Percentiles rank a stretch among this genome's conserved stretches.
These are phyloP conservation scores for Clarias gariepinus DNA, from an alignment of 2,113 vertebrate genomes.

Conservation along the genomic window DNA sequence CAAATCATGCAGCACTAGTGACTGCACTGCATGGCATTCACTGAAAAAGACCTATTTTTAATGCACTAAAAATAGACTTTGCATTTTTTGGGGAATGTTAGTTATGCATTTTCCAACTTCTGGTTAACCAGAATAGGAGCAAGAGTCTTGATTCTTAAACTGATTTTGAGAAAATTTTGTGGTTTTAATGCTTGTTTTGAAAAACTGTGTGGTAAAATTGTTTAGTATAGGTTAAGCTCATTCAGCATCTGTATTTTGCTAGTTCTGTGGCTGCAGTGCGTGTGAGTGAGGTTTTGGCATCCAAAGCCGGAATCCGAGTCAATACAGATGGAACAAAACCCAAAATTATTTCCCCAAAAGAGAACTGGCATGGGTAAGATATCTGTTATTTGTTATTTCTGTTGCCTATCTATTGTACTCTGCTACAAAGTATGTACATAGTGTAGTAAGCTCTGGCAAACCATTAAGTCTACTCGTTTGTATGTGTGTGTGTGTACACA, in stretches of 20 bases:
- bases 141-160: not conserved
- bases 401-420: not conserved
- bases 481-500: not conserved
- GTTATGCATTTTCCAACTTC: not conserved
- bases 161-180: conserved; percentile 3
- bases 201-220: not conserved
- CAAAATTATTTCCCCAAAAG: conserved; percentile 83
- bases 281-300: conserved; percentile 73
- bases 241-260: conserved; percentile 44
- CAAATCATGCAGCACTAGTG: not conserved
- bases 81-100: not conserved
- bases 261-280: conserved; percentile 75
- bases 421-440: not conserved
- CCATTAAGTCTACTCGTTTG: not conserved
- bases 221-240: not conserved
- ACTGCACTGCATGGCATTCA: not conserved
- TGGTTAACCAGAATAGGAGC: not conserved
- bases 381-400: not conserved
- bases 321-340: conserved; percentile 80
- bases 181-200: conserved; percentile 6
- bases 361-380: conserved; percentile 92
- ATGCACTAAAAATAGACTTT: not conserved
- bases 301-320: conserved; percentile 71
- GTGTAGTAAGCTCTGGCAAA: not conserved
- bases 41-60: not conserved